Percentiles rank a stretch among this genome's conserved stretches.
phyloP scores from a whole-genome alignment of 2,113 vertebrate species.

The Craseonycteris thonglongyai region DNA sequence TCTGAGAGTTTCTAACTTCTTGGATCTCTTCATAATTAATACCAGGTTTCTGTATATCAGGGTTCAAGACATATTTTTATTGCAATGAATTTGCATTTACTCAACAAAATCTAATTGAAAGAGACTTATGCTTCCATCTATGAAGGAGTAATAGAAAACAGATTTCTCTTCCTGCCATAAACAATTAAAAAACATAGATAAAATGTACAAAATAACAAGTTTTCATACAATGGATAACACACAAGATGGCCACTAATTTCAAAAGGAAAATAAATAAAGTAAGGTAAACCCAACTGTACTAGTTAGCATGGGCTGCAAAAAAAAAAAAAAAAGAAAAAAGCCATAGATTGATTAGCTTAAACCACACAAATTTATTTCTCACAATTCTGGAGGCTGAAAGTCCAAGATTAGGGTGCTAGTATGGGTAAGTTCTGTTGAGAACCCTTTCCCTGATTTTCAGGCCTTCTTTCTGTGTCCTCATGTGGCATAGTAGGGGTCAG shows the following conservation, averaged over 20 bases:
- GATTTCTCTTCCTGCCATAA: not conserved
- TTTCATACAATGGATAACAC: not conserved
- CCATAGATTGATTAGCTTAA: not conserved
- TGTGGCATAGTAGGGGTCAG: not conserved
- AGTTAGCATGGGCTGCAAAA: not conserved
- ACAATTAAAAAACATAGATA: not conserved
- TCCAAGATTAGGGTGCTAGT: not conserved
- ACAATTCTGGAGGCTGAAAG: not conserved
- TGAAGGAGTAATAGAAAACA: not conserved
- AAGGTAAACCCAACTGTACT: not conserved
- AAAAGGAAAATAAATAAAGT: not conserved
- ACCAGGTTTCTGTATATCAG: not conserved
- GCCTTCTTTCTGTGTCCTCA: not conserved
- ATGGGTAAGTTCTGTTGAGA: no score
- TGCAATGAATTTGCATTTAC: not conserved
- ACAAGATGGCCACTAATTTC: not conserved
- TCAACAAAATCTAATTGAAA: not conserved
- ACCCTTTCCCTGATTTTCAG: not conserved
- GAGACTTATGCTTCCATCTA: not conserved
- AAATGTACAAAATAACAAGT: not conserved
- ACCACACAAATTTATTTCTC: no score
- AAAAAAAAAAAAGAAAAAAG: not conserved
- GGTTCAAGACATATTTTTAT: not conserved
- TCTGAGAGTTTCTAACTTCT: not conserved
- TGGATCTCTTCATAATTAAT: not conserved